Evolutionary conservation across 2,113 vertebrate genomes (phyloP).

Genomic region (Ascaphus truei): DNA sequence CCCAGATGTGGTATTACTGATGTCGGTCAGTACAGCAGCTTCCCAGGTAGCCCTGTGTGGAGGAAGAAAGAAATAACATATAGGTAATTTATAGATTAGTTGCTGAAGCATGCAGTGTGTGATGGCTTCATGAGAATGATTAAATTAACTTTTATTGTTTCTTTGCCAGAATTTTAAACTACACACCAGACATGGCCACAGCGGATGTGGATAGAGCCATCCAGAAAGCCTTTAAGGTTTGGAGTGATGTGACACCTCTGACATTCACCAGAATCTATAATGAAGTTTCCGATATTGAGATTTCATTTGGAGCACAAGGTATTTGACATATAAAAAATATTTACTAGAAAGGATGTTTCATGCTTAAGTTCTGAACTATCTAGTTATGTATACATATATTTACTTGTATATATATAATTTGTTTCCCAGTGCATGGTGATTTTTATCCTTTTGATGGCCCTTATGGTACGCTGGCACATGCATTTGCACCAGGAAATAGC

Average conservation of each 20-base stretch:
- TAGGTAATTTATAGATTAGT: slow-evolving; percentile 37
- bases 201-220: slow-evolving; percentile 60
- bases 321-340: too few relatives aligned
- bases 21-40: slow-evolving; percentile 41
- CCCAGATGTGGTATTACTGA: slow-evolving; percentile 58
- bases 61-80: slow-evolving; percentile 50
- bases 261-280: slow-evolving; percentile 52
- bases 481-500: slow-evolving; percentile 64
- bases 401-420: too few relatives aligned
- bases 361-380: background rate
- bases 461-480: slow-evolving; percentile 62
- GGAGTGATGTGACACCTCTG: slow-evolving; percentile 62
- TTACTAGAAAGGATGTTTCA: background rate
- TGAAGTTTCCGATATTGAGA: slow-evolving; percentile 64
- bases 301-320: slow-evolving; percentile 66
- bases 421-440: slow-evolving; percentile 56
- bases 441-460: slow-evolving; percentile 67
- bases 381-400: too few relatives aligned
- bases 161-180: slow-evolving; percentile 57
- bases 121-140: background rate
- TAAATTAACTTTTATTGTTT: background rate
- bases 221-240: slow-evolving; percentile 56
- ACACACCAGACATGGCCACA: slow-evolving; percentile 64
- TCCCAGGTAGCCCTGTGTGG: slow-evolving; percentile 45
- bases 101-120: background rate